Evolutionary conservation across 2,888 invertebrate species (phyloP), one percentile per base, ranked within the genome.

Genomic region (Nemotelus pantherinus): DNA sequence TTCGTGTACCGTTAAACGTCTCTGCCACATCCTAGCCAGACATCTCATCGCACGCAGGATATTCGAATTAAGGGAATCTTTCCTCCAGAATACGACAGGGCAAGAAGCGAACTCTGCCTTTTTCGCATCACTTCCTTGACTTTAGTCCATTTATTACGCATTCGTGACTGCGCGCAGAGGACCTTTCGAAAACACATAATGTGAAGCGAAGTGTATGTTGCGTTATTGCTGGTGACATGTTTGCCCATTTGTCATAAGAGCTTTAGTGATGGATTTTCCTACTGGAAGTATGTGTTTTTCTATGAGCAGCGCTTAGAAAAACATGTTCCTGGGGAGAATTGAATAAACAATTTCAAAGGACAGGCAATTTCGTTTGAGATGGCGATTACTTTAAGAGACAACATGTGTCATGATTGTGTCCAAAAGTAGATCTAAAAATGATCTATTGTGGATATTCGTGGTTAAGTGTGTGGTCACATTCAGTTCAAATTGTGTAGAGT

Each of bases 101-200:
- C 53, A 53, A 53, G 53, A 7, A 53, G 10, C 7, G 25, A 25
- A 25, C 25, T 80, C 80, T 80, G 75, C 70, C 80, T 76, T 67
- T 84, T 84, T 83, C 84, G 82, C 85, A 85, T 81, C 82, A 82
- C 78, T 81, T 82, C 79, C 74, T 80, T 80, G 80, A 80, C 79
- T 80, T 78, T 79, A 80, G 80, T 79, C 80, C 79, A 80, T 80
- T 80, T 80, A 80, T 80, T 80, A 80, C 76, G 78, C 78, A 71
- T 76, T 76, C 79, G 78, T 80, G 79, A 25, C 79, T 80, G 80
- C 81, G 79, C 78, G 58, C 72, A 78, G 48, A 63, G 44, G 67
- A 53, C 7, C 58, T 57, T 47, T 68, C 3, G 41, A 47, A 48
- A 68, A 58, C 44, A n/a, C 43, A 68, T 57, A 25, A 25, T 25